Base-by-base conservation (phyloP, 2,113 vertebrate species). In the Ondatra zibethicus region DNA sequence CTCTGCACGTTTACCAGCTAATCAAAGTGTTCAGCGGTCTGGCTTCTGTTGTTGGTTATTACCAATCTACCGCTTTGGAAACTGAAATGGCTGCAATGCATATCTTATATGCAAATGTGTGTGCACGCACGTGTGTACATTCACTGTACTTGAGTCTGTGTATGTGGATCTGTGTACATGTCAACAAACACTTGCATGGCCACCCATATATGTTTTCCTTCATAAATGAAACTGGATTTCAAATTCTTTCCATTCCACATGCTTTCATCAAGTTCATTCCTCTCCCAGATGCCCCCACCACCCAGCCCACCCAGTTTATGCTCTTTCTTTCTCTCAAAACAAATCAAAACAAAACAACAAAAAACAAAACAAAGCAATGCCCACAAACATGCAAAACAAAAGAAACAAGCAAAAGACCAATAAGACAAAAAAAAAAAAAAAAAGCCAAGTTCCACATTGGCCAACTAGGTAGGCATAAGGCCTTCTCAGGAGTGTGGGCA, bases 21-120 rank as follows among this genome's bases (percentile, higher is more conserved):
- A 29, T 12, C 55, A 33, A 33, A 23, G 36, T 0, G 7, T 52
- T 39, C 7, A 6, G 29, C 2, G 1, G 2, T 14, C 3, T 1
- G 45, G n/a, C 66, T 33, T 14, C 1, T 1, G 65, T 0, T n/a
- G 10, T 5, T 3, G 0, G 0, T 39, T 8, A 42, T 52, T 52
- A 42, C 52, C 42, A 45, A 2, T 16, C 42, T n/a, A 25, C 8
- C 42, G 10, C 17, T 36, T 29, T 5, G 81, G 47, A 65, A 39
- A 33, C 1, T 2, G 19, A 89, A 86, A 61, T 50, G 42, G 29
- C 52, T 87, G 27, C 9, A 1, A 4, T 11, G 31, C 13, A 0
- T 50, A 47, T n/a, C 16, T 52, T 39, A 27, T 2, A 36, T 10
- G 25, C 68, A 11, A 58, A 21, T 17, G 16, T 25, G 50, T 8